Conservation (phyloP, 2,888 invertebrate species). For the Agrilus biguttatus region DNA sequence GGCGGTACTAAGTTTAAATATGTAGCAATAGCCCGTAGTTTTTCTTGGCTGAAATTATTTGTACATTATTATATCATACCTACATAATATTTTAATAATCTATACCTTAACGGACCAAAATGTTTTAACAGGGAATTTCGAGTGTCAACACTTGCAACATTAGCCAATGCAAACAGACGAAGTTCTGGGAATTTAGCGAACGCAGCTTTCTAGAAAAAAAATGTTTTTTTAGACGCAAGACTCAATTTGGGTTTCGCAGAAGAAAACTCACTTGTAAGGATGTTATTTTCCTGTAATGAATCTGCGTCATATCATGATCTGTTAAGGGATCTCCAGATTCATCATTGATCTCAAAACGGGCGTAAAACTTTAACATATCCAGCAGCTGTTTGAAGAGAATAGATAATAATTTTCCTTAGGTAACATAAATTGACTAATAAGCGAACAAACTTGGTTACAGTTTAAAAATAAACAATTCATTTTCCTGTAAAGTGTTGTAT, state of each 20-base stretch:
- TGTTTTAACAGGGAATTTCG: slow-evolving; percentile 70
- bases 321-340: slow-evolving; percentile 88
- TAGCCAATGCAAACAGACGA: slow-evolving; percentile 75
- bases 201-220: slow-evolving; percentile 61
- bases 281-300: slow-evolving; percentile 86
- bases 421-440: background rate
- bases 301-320: slow-evolving; percentile 84
- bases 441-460: background rate
- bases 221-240: background rate
- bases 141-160: slow-evolving; percentile 91
- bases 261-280: slow-evolving; percentile 56
- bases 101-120: slow-evolving; percentile 59
- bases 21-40: slow-evolving; percentile 72
- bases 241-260: background rate
- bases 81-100: background rate
- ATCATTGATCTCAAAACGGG: slow-evolving; percentile 95
- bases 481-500: too few species aligned
- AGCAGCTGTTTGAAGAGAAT: slow-evolving; percentile 48
- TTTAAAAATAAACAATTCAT: too few species aligned
- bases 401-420: background rate
- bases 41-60: slow-evolving; percentile 44
- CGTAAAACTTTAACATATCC: slow-evolving; percentile 92
- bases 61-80: slow-evolving; percentile 2
- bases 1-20: slow-evolving; percentile 77
- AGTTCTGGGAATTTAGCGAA: slow-evolving; percentile 84